phyloP scores from a whole-genome alignment of 2,113 vertebrate genomes.

The Chiloscyllium plagiosum region DNA sequence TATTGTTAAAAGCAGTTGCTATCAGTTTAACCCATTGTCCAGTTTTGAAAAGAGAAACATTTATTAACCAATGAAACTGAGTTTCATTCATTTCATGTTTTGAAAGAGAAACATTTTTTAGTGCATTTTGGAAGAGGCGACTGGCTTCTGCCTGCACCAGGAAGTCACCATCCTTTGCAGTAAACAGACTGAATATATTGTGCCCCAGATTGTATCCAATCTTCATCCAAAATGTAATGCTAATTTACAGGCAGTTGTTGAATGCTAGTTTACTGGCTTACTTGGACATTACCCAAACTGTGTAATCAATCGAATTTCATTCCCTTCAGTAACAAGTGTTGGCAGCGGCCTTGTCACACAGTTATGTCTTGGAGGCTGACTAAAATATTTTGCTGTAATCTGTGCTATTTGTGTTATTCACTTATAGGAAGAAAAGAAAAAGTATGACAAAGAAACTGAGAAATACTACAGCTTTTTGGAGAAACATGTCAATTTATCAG shows the following conservation, averaged over 20 bases:
- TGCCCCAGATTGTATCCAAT: too few relatives aligned
- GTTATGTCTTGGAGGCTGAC: background rate
- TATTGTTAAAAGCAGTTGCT: background rate
- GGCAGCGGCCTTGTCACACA: background rate
- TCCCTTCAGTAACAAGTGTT: background rate
- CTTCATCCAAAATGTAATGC: background rate
- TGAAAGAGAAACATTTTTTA: background rate
- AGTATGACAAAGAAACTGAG: constrained; percentile 94
- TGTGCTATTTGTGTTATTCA: constrained; percentile 34
- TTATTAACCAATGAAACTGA: background rate
- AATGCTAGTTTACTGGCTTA: background rate
- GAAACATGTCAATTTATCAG: constrained; percentile 87
- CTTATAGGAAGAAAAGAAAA: constrained; percentile 85
- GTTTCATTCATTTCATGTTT: background rate
- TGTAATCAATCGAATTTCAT: background rate
- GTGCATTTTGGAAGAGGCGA: background rate
- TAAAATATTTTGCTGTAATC: background rate
- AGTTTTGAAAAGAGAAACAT: background rate
- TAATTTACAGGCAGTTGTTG: background rate
- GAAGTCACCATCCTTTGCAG: background rate
- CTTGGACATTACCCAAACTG: background rate
- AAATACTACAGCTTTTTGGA: constrained; percentile 93
- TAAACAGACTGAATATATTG: background rate
- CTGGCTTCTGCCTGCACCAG: background rate
- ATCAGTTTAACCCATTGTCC: background rate